Evolutionary conservation across 2,797 vertebrate genomes (phyloP).

Genomic region (Brachyrhaphis roseni): DNA sequence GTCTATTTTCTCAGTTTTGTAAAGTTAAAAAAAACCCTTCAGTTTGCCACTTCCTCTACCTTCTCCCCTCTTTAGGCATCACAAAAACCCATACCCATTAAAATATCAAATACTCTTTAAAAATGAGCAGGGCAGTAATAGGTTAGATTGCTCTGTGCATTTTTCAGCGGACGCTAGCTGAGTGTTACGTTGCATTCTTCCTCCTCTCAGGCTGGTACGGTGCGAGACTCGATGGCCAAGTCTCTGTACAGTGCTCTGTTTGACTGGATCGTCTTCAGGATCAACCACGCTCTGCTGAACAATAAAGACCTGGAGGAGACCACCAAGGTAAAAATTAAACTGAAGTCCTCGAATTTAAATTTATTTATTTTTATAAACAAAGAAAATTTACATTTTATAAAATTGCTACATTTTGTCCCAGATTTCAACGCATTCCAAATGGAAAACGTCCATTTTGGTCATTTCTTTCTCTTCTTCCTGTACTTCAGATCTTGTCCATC

Average conservation of each 20-base stretch:
- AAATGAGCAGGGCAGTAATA: neutral
- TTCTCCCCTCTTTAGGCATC: neutral
- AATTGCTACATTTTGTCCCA: neutral
- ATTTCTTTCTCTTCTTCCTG: conserved; percentile 13
- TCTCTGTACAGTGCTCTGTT: conserved; percentile 96
- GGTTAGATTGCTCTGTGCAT: neutral
- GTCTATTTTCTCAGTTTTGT: neutral
- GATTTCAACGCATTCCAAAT: neutral
- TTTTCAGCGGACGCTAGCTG: neutral
- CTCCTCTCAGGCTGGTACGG: conserved; percentile 87
- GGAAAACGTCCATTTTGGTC: neutral
- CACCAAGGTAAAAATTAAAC: conserved; percentile 84
- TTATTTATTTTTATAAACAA: neutral
- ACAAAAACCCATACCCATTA: neutral
- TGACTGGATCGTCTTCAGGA: conserved; percentile 99
- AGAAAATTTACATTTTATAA: neutral
- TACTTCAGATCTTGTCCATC: conserved; percentile 91
- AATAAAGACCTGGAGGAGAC: conserved; percentile 92
- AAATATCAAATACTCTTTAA: neutral
- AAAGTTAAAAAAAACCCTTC: neutral
- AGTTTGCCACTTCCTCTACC: neutral
- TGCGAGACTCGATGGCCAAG: conserved; percentile 97
- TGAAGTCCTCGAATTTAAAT: neutral
- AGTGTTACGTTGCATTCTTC: neutral
- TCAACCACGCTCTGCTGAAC: conserved; percentile 97